Evolutionary conservation across 2,113 vertebrate species (phyloP), one percentile per base, ranked within the genome.

Genomic region (Saccopteryx leptura): DNA sequence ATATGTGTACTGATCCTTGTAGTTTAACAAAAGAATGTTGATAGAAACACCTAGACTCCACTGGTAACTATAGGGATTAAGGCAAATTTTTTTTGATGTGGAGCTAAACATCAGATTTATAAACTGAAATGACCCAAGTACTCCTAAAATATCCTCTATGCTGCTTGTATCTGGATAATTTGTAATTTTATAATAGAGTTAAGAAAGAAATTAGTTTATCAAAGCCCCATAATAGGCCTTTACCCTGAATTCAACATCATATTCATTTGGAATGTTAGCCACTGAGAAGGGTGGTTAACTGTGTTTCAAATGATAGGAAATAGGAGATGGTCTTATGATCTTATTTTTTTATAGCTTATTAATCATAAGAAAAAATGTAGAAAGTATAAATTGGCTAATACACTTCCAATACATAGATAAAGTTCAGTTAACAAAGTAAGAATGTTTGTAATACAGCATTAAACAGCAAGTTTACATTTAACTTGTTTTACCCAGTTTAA

Each of bases 381-480:
- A 65, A 13, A 21, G 24, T 50, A 50, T 78, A 78, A 26, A 79
- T 88, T 66, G 92, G 26, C 28, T 61, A 91, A 69, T 81, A 79
- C 54, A 31, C 12, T 94, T 7, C 8, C 31, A 89, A 52, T 28
- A 14, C 31, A n/a, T 54, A 85, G 82, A 82, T 39, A 75, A 60
- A 76, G 13, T 48, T 71, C 39, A 79, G 8, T 69, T 94, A 86
- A 88, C 72, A 91, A 94, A 96, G 50, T 86, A 84, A 86, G 39
- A 88, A 54, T 76, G 13, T 92, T 94, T 96, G 12, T 50, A 93
- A 93, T 93, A 61, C 3, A 75, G 21, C 31, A 11, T 74, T 94
- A 68, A 58, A 19, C 5, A 15, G 19, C 33, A 96, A n/a, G 61
- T 96, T 97, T 89, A 88, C 63, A 65, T 69, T 81, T 94, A 54